Evolutionary conservation across 2,888 invertebrate genomes (phyloP), one percentile per base, ranked within the genome.

Genomic region (Standfussiana lucernea): DNA sequence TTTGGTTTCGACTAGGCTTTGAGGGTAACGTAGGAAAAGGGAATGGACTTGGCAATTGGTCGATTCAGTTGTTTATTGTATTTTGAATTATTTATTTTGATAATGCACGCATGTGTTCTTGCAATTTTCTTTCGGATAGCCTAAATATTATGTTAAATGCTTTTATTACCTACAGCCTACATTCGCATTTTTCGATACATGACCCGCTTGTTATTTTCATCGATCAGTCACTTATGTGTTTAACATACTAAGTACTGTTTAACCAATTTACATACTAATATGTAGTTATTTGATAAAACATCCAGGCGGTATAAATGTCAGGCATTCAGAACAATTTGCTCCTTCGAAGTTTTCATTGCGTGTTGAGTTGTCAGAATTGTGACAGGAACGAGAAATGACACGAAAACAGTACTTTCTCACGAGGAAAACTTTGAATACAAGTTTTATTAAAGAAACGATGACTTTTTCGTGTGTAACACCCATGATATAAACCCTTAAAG

Each of bases 1-100:
- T 78, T 88, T 87, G 81, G 81, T 69, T 79, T 73, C 53, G 53
- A 76, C 72, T 86, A 88, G 84, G 84, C 85, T 89, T 87, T 83
- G 82, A 87, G 87, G 86, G 85, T 88, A 91, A 89, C 85, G 80
- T 89, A 89, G 88, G 89, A 90, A 92, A 90, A 90, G 84, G 84
- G 82, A 89, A 89, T 91, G 87, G 89, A 89, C 89, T 88, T 75
- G 83, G 89, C 89, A 92, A 91, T 92, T 88, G 90, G 88, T 89
- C 88, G 87, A 89, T 91, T 89, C 84, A 85, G 82, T 75, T 77
- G 87, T 90, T 90, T 89, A 90, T 89, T 88, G 86, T 88, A 85
- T 86, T 86, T 85, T 83, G 88, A 87, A 89, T 91, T 89, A 89
- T 92, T 90, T 89, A 90, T 89, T 87, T 88, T 85, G 75, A 86